These are phyloP conservation scores for Hydroisotoma schaefferi DNA, from an alignment of 2,888 invertebrate genomes.

Conservation along the genomic window DNA sequence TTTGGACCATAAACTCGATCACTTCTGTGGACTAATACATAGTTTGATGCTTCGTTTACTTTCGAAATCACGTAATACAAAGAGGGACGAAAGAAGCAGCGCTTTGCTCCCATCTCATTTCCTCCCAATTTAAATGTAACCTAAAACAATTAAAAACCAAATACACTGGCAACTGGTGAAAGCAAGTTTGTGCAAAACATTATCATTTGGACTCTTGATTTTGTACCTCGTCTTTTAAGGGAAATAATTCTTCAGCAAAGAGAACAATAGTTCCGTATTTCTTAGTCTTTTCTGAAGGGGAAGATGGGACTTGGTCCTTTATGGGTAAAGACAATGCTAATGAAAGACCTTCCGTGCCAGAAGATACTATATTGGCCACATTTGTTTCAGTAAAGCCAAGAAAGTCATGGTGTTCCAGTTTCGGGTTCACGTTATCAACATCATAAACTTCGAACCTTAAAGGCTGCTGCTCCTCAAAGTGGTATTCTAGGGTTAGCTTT, in stretches of 20 bases:
- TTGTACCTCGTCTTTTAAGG: conserved; percentile 46
- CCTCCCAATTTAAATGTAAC: conserved; percentile 43
- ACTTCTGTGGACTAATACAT: conserved; percentile 55
- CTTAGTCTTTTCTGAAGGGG: conserved; percentile 10
- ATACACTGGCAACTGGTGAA: too few species aligned
- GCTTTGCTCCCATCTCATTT: conserved; percentile 30
- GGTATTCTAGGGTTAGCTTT: conserved; percentile 53
- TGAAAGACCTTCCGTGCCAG: conserved; percentile 36
- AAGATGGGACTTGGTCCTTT: conserved; percentile 13
- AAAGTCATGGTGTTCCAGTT: conserved; percentile 54
- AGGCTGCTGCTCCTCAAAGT: conserved; percentile 60
- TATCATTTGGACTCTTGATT: too few species aligned
- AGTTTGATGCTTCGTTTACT: conserved; percentile 52
- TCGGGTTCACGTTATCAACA: conserved; percentile 51
- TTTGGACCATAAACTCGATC: conserved; percentile 50
- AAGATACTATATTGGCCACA: conserved; percentile 29
- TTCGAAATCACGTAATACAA: conserved; percentile 50
- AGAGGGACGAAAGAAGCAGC: conserved; percentile 35
- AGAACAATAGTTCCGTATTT: conserved; percentile 43
- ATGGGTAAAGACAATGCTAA: conserved; percentile 32
- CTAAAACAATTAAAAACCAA: conserved; percentile 11
- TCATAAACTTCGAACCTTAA: conserved; percentile 57
- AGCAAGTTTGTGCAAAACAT: too few species aligned
- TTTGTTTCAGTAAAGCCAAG: conserved; percentile 55
- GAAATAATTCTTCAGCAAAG: conserved; percentile 46